A percentile compares a stretch with the other conserved stretches of the same genome.
Evolutionary conservation across 1,140 invertebrate species (phyloP).

Genomic region (Trichonephila clavipes): DNA sequence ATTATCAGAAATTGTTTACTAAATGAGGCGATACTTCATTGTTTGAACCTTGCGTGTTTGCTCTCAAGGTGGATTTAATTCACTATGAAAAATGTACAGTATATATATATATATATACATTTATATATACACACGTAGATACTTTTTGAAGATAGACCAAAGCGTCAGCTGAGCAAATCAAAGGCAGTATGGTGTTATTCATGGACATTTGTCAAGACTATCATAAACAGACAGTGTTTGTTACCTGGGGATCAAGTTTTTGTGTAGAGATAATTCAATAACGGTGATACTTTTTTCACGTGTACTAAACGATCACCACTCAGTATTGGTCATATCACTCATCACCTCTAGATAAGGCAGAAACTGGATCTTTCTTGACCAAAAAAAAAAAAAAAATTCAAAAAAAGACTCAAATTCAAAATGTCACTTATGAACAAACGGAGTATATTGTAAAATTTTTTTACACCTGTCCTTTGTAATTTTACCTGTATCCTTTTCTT

Average conservation of each 20-base stretch:
- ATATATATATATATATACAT: slow-evolving; percentile 40
- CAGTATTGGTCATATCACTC: slow-evolving; percentile 76
- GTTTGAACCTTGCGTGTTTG: neutral
- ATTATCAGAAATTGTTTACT: slow-evolving; percentile 38
- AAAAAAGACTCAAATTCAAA: slow-evolving; percentile 3
- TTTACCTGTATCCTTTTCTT: slow-evolving; percentile 54
- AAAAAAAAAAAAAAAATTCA: neutral
- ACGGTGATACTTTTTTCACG: slow-evolving; percentile 50
- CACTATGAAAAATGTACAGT: slow-evolving; percentile 22
- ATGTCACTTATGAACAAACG: slow-evolving; percentile 60
- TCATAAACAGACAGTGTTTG: slow-evolving; percentile 9
- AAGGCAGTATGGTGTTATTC: slow-evolving; percentile 29
- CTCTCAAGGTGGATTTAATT: neutral
- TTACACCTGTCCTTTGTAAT: slow-evolving; percentile 59
- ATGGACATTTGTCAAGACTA: slow-evolving; percentile 35
- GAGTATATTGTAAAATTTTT: slow-evolving; percentile 59
- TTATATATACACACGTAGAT: slow-evolving; percentile 20
- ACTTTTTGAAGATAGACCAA: slow-evolving; percentile 39
- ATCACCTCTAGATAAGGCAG: slow-evolving; percentile 48
- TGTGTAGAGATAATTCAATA: slow-evolving; percentile 54
- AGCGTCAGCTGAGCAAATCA: slow-evolving; percentile 43
- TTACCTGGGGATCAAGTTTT: slow-evolving; percentile 72
- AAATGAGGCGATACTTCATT: neutral
- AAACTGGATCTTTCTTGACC: slow-evolving; percentile 1
- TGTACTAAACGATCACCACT: slow-evolving; percentile 54